A percentile compares a stretch with the other conserved stretches of the same genome.
phyloP scores from a whole-genome alignment of 2,797 vertebrate genomes.

The Catostomus latipinnis region DNA sequence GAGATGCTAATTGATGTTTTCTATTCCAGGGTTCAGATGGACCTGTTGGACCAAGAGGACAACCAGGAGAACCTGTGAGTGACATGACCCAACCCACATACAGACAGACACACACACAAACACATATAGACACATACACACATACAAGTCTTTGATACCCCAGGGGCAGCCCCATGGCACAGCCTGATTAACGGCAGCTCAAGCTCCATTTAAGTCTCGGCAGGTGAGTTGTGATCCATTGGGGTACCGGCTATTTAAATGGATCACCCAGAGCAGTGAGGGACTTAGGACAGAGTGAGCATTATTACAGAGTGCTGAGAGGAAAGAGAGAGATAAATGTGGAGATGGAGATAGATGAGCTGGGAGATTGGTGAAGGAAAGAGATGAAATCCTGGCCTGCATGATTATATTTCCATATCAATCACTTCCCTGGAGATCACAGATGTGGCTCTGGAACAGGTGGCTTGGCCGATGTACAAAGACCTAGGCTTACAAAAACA shows the following conservation, averaged over 20 bases:
- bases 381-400: conserved; percentile 73
- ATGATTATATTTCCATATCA: conserved; percentile 88
- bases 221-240: conserved; percentile 69
- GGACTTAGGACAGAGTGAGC: conserved; percentile 61
- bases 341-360: conserved; percentile 66
- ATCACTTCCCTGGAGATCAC: conserved; percentile 84
- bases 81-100: conserved; percentile 12
- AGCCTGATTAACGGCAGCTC: conserved; percentile 74
- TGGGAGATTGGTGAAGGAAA: conserved; percentile 48
- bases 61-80: conserved; percentile 93
- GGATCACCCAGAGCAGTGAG: conserved; percentile 64
- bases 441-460: conserved; percentile 84
- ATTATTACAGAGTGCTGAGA: conserved; percentile 58
- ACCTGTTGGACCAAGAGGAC: conserved; percentile 85
- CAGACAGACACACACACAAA: conserved; percentile 17
- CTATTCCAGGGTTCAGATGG: conserved; percentile 84
- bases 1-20: conserved; percentile 18
- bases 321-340: conserved; percentile 40
- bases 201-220: conserved; percentile 69
- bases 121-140: background rate
- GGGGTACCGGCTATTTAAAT: conserved; percentile 71
- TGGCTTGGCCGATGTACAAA: conserved; percentile 84
- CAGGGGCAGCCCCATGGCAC: conserved; percentile 24
- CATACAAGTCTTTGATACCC: conserved; percentile 10
- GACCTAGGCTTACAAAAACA: conserved; percentile 75